phyloP scores from a whole-genome alignment of 2,113 vertebrate genomes.

The Proteles cristata region DNA sequence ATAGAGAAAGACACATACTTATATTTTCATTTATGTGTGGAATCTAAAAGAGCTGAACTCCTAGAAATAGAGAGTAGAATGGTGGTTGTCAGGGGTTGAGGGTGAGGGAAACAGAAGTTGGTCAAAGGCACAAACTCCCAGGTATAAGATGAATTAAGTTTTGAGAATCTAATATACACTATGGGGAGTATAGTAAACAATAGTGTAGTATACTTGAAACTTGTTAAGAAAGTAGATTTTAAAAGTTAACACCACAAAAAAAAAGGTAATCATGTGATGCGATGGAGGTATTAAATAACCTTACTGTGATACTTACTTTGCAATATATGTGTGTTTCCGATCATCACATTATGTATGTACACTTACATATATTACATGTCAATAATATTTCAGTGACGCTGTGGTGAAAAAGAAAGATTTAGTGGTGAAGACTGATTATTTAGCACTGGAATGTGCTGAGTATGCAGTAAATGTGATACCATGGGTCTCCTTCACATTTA shows the following conservation, averaged over 20 bases:
- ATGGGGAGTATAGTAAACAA: not conserved
- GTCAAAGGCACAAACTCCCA: not conserved
- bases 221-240: not conserved
- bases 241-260: not conserved
- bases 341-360: not conserved
- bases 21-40: not conserved
- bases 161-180: not conserved
- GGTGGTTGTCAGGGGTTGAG: not conserved
- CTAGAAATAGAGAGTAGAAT: not conserved
- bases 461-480: not conserved
- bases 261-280: not conserved
- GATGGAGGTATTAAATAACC: not conserved
- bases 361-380: not conserved
- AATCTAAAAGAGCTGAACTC: not conserved
- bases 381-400: not conserved
- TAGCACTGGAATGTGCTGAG: not conserved
- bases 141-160: not conserved
- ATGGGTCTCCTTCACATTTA: not conserved
- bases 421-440: not conserved
- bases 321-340: not conserved
- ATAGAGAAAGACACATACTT: not conserved
- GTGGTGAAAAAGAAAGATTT: not conserved
- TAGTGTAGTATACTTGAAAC: not conserved
- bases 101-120: not conserved
- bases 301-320: not conserved